Conservation (phyloP, 2,113 vertebrate genomes). For the Columbina picui region DNA sequence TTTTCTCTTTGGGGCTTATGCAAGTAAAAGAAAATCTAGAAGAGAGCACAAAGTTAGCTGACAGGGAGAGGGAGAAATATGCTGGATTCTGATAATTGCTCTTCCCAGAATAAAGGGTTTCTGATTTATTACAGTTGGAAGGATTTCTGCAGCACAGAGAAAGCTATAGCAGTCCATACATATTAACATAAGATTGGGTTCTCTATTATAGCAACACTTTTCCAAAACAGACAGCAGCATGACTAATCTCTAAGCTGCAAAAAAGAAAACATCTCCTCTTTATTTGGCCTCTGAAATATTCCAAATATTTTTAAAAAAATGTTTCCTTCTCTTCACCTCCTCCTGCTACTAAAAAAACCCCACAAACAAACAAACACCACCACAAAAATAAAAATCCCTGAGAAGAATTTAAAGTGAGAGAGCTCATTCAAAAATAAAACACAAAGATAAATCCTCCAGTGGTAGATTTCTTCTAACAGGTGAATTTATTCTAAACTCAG, state of each 20-base stretch:
- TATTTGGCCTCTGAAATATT: slow-evolving; percentile 41
- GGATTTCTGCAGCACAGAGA: slow-evolving; percentile 27
- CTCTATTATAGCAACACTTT: slow-evolving; percentile 44
- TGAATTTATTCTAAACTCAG: slow-evolving; percentile 70
- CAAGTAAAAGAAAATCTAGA: slow-evolving; percentile 3
- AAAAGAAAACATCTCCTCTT: background rate
- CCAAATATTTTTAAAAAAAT: background rate
- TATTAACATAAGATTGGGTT: slow-evolving; percentile 55
- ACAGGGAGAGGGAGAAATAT: slow-evolving; percentile 7
- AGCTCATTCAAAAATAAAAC: slow-evolving; percentile 53
- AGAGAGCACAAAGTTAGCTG: background rate
- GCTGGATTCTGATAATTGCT: slow-evolving; percentile 58
- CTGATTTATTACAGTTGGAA: slow-evolving; percentile 54
- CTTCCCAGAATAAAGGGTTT: slow-evolving; percentile 35
- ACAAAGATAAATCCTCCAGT: slow-evolving; percentile 50
- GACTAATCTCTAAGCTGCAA: slow-evolving; percentile 60
- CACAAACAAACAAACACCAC: background rate
- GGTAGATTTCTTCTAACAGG: slow-evolving; percentile 31
- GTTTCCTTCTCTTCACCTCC: background rate
- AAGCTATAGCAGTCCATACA: slow-evolving; percentile 18
- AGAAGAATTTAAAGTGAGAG: slow-evolving; percentile 44
- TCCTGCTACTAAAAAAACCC: background rate
- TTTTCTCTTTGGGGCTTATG: slow-evolving; percentile 10
- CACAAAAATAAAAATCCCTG: background rate
- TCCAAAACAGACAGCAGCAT: slow-evolving; percentile 54